phyloP scores from a whole-genome alignment of 1,140 invertebrate species.

The Ostrea denselamellosa region DNA sequence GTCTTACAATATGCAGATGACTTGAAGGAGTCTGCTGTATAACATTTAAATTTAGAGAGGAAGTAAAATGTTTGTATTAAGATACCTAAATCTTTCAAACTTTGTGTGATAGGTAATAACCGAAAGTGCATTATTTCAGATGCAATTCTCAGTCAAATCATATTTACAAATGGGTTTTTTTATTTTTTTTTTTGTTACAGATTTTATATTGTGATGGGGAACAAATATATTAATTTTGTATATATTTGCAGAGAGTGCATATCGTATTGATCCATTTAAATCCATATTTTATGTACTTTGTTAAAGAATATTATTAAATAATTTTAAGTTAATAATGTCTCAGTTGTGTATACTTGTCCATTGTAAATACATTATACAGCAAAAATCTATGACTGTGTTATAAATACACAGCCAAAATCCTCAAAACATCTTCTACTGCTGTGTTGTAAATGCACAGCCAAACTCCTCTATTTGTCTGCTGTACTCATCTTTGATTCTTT shows the following conservation, averaged over 20 bases:
- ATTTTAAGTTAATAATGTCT: not conserved
- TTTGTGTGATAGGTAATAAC: slow-evolving; percentile 8
- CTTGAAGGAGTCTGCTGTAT: slow-evolving; percentile 17
- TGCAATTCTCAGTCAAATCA: slow-evolving; percentile 24
- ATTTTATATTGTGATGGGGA: slow-evolving; percentile 20
- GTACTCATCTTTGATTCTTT: too few relatives aligned
- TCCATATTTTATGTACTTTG: slow-evolving; percentile 25
- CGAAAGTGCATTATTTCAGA: slow-evolving; percentile 22
- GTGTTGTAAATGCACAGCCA: too few relatives aligned
- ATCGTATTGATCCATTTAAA: slow-evolving; percentile 20
- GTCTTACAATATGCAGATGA: not conserved
- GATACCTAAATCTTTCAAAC: slow-evolving; percentile 16
- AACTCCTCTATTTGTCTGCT: too few relatives aligned
- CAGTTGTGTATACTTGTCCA: too few relatives aligned
- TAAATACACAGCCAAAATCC: too few relatives aligned
- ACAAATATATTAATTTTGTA: slow-evolving; percentile 19
- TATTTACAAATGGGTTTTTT: not conserved
- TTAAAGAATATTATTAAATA: not conserved
- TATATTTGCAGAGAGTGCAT: slow-evolving; percentile 22
- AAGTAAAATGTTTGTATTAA: not conserved
- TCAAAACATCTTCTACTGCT: too few relatives aligned
- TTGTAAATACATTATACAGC: too few relatives aligned
- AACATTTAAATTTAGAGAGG: not conserved
- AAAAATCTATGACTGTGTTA: too few relatives aligned
- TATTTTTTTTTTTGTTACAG: slow-evolving; percentile 21